Base-by-base conservation (phyloP, 2,113 vertebrate genomes). In the Carettochelys insculpta region DNA sequence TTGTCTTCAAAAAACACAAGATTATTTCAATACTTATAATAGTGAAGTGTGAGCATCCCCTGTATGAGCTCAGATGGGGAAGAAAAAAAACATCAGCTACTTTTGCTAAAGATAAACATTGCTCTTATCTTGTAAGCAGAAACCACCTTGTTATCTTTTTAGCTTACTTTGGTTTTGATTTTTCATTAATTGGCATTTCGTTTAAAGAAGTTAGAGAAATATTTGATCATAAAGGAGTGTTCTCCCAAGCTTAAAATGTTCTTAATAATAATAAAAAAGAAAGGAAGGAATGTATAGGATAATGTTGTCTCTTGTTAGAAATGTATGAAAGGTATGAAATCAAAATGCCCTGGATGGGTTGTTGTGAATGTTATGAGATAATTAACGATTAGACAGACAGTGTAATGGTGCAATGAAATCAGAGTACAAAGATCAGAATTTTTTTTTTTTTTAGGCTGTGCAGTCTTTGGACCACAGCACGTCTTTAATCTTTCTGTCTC, bases 151-250 rank as follows among this genome's bases (percentile, higher is more conserved):
- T 87, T 6, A 76, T 4, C 0, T 43, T 48, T 93, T 90, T 94
- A 83, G 61, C 45, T 86, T 54, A n/a, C 52, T 86, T 84, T 77
- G 14, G 43, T 90, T 93, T 95, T 92, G 45, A 54, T 41, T 71
- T 94, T 71, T 87, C 90, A 78, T 89, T 91, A 90, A 90, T 91
- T 95, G 85, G 85, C 86, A 85, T 82, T 78, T 82, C 8, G 90
- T 0, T 0, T 68, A 77, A 85, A 56, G 68, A 41, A 24, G 48
- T 52, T 78, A 31, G 65, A 68, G 77, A 81, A 87, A 83, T 85
- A 86, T 95, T 92, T 93, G 86, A 90, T 95, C 50, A 90, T 58
- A 50, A 77, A 83, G 80, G 53, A 91, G 2, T 8, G n/a, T n/a
- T 91, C 65, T 53, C 79, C 4, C 0, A 8, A 90, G 24, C 34